phyloP scores from a whole-genome alignment of 1,140 invertebrate genomes.

The Druon quercuslanigerum region DNA sequence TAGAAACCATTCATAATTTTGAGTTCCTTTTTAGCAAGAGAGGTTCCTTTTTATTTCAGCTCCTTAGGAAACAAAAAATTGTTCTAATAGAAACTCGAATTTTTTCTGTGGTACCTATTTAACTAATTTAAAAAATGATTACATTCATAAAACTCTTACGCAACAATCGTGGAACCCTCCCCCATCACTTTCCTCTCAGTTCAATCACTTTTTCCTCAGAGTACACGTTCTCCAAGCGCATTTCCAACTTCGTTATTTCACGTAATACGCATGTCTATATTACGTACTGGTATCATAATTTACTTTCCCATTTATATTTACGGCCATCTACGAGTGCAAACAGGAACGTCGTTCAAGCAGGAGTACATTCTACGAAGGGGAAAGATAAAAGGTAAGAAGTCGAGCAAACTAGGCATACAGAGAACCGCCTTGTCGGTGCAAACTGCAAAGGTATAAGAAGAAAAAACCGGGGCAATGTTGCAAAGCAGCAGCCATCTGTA shows the following conservation, averaged over 20 bases:
- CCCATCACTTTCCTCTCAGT: not conserved
- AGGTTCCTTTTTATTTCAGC: too few species aligned
- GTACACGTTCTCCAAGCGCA: not conserved
- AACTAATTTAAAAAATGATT: too few species aligned
- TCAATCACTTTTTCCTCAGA: constrained; percentile 11
- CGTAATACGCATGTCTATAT: constrained; percentile 17
- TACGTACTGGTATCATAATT: not conserved
- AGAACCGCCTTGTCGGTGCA: not conserved
- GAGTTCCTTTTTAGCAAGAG: too few species aligned
- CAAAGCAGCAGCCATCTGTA: not conserved
- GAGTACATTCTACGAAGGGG: not conserved
- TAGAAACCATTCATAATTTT: too few species aligned
- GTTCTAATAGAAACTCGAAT: too few species aligned
- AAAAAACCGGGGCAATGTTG: not conserved
- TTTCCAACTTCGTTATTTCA: constrained; percentile 3
- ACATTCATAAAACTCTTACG: too few species aligned
- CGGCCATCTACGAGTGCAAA: not conserved
- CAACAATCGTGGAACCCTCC: not conserved
- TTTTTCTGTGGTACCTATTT: too few species aligned
- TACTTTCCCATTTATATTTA: constrained; percentile 1
- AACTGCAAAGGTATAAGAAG: not conserved
- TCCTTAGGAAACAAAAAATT: too few species aligned
- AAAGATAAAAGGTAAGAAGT: not conserved
- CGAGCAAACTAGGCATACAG: constrained; percentile 11
- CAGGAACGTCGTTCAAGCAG: not conserved